A percentile compares a stretch with the other conserved stretches of the same genome.
These are phyloP conservation scores for Psophia crepitans DNA, from an alignment of 2,113 vertebrate genomes.

Conservation along the genomic window DNA sequence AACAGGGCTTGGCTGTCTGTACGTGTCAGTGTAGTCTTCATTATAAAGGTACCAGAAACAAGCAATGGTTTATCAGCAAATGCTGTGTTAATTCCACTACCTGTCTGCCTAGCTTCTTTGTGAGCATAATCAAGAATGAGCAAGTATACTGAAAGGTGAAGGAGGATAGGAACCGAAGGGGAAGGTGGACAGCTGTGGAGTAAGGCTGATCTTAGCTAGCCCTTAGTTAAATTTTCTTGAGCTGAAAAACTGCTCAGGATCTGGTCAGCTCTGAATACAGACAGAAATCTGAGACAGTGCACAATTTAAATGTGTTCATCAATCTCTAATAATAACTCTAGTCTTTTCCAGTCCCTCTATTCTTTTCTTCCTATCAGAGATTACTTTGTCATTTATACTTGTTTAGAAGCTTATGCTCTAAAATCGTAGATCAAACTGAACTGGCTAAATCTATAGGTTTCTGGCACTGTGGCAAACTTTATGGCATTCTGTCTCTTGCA, in stretches of 20 bases:
- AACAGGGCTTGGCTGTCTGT: neutral
- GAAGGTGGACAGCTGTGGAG: neutral
- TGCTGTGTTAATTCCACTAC: neutral
- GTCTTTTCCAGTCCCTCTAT: neutral
- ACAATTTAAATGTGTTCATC: neutral
- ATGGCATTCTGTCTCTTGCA: neutral
- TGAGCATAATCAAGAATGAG: neutral
- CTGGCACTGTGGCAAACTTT: neutral
- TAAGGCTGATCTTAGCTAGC: neutral
- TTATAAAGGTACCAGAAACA: neutral
- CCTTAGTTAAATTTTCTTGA: neutral
- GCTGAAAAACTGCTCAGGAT: neutral
- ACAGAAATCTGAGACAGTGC: neutral
- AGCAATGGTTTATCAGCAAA: neutral
- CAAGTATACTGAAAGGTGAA: neutral
- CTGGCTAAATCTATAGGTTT: constrained; percentile 2
- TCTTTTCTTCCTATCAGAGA: neutral
- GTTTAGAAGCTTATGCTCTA: neutral
- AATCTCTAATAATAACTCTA: neutral
- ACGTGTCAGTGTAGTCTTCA: neutral
- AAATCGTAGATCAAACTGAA: neutral
- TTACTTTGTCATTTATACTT: neutral
- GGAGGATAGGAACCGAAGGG: neutral
- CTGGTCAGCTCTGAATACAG: neutral
- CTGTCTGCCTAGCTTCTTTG: neutral